Evolutionary conservation across 1,140 invertebrate genomes (phyloP).

Genomic region (Drosophila funebris): DNA sequence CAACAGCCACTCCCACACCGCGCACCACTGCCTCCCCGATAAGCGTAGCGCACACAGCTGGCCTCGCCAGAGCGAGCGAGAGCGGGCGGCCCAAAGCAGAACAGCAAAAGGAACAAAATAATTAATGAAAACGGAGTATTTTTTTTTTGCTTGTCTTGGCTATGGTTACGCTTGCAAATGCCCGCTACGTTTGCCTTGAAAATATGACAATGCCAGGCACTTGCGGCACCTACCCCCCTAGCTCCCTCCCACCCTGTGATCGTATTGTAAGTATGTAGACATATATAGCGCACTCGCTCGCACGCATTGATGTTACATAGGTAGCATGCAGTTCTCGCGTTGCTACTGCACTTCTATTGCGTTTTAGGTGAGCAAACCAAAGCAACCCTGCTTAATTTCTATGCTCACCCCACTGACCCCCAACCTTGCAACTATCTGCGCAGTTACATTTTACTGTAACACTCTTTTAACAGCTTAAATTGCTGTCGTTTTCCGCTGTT

Average conservation of each 20-base stretch:
- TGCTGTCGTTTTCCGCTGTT: constrained; percentile 57
- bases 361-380: constrained; percentile 61
- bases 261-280: constrained; percentile 21
- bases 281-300: constrained; percentile 44
- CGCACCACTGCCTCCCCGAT: constrained; percentile 12
- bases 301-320: constrained; percentile 37
- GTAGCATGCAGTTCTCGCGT: constrained; percentile 36
- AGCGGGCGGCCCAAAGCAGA: constrained; percentile 15
- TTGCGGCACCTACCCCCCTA: constrained; percentile 29
- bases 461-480: constrained; percentile 14
- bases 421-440: constrained; percentile 57
- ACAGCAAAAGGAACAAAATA: constrained; percentile 9
- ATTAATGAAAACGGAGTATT: constrained; percentile 17
- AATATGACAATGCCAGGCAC: constrained; percentile 60
- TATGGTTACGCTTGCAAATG: constrained; percentile 34
- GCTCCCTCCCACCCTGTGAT: constrained; percentile 13
- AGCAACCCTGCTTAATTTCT: constrained; percentile 62
- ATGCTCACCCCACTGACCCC: constrained; percentile 36
- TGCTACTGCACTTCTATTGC: constrained; percentile 74
- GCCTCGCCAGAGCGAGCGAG: constrained; percentile 20
- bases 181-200: constrained; percentile 64
- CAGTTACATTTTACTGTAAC: constrained; percentile 70
- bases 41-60: constrained; percentile 53
- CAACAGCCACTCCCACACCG: constrained; percentile 48
- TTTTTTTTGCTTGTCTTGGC: constrained; percentile 26